Conservation (phyloP, 2,113 vertebrate genomes). For the Chaetura pelagica region DNA sequence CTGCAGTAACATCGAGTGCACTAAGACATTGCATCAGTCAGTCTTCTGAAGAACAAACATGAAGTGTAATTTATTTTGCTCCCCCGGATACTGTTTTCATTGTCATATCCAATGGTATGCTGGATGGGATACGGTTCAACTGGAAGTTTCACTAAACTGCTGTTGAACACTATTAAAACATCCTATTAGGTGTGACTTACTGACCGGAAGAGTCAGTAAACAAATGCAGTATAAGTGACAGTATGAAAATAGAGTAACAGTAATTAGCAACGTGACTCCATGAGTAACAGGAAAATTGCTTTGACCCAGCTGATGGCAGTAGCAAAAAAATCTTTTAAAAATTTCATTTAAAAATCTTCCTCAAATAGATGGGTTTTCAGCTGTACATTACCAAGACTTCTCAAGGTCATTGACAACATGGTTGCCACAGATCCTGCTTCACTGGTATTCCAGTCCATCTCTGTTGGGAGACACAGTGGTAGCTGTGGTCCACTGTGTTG, state of each 20-base stretch:
- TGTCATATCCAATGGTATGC: conserved; percentile 66
- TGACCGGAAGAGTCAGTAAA: conserved; percentile 59
- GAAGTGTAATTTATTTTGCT: background rate
- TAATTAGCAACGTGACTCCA: conserved; percentile 51
- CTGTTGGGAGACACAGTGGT: background rate
- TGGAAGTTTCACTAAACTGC: conserved; percentile 36
- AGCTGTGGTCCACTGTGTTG: background rate
- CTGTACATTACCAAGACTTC: background rate
- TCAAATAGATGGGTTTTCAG: background rate
- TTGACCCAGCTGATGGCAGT: conserved; percentile 50
- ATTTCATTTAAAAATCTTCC: background rate
- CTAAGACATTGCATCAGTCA: background rate
- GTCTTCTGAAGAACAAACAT: background rate
- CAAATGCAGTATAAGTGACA: conserved; percentile 57
- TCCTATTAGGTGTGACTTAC: conserved; percentile 62
- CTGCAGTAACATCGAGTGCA: background rate
- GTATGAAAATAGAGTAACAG: conserved; percentile 25
- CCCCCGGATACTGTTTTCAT: background rate
- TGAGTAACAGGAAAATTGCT: conserved; percentile 61
- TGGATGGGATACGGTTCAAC: conserved; percentile 32
- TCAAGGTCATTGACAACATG: rapidly evolving
- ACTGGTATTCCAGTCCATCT: rapidly evolving
- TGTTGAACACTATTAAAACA: background rate
- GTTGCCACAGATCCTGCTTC: background rate
- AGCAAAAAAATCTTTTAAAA: background rate